Evolutionary conservation across 2,888 invertebrate species (phyloP).

Genomic region (Nemotelus nigrinus): DNA sequence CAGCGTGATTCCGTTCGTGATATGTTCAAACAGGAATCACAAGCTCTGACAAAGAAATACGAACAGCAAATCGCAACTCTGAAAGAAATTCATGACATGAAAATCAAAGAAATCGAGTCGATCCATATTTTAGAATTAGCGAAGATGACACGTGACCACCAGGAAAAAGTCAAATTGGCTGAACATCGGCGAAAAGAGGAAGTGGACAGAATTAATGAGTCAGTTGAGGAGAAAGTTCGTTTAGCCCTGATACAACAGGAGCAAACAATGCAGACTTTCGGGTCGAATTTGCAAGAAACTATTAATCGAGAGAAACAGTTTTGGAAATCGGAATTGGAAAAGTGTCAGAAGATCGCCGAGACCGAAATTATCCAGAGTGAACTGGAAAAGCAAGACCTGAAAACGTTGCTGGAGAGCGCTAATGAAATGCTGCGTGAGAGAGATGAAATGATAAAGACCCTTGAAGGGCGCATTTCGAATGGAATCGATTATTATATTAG

Average conservation of each 20-base stretch:
- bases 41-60: conserved; percentile 54
- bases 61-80: conserved; percentile 50
- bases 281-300: conserved; percentile 64
- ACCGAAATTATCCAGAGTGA: conserved; percentile 68
- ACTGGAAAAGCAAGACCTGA: conserved; percentile 67
- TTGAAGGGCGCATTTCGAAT: conserved; percentile 62
- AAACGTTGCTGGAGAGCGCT: conserved; percentile 62
- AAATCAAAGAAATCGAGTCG: conserved; percentile 53
- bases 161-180: conserved; percentile 45
- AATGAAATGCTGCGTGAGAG: conserved; percentile 63
- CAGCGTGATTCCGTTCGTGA: conserved; percentile 62
- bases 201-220: conserved; percentile 61
- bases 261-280: conserved; percentile 65
- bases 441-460: conserved; percentile 62
- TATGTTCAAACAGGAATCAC: conserved; percentile 60
- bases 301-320: conserved; percentile 68
- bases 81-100: conserved; percentile 53
- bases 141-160: conserved; percentile 49
- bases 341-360: conserved; percentile 64
- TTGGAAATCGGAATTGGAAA: conserved; percentile 61
- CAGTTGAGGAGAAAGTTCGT: conserved; percentile 61
- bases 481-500: conserved; percentile 63
- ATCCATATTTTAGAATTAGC: conserved; percentile 49
- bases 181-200: conserved; percentile 53
- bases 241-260: conserved; percentile 63